phyloP scores from a whole-genome alignment of 2,113 vertebrate species.

The Pungitius pungitius region DNA sequence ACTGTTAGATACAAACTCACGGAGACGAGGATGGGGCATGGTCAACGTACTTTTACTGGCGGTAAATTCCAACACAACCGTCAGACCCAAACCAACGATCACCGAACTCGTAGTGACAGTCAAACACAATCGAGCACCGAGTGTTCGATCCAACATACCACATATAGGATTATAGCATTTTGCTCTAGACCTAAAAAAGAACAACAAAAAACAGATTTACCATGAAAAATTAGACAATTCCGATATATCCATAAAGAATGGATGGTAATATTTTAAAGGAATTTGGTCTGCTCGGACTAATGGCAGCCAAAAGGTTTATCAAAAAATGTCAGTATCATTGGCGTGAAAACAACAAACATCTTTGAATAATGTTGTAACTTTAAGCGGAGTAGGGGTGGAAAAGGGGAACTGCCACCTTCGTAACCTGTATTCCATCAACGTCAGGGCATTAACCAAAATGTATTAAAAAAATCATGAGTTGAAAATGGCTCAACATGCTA shows the following conservation, averaged over 20 bases:
- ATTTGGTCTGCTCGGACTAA: not conserved
- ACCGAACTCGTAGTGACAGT: too few relatives aligned
- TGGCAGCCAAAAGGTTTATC: not conserved
- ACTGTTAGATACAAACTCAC: too few relatives aligned
- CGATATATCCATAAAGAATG: not conserved
- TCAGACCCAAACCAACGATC: too few relatives aligned
- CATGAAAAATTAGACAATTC: not conserved
- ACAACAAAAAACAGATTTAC: not conserved
- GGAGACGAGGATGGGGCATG: too few relatives aligned
- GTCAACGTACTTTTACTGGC: too few relatives aligned
- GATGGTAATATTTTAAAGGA: too few relatives aligned
- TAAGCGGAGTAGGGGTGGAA: not conserved
- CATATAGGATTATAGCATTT: not conserved
- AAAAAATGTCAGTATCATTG: not conserved
- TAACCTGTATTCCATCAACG: not conserved
- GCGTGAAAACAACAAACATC: not conserved
- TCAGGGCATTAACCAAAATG: not conserved
- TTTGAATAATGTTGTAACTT: not conserved
- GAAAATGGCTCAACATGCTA: not conserved
- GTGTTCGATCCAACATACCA: too few relatives aligned
- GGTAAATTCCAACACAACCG: too few relatives aligned
- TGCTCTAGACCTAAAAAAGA: not conserved
- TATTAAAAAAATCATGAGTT: not conserved
- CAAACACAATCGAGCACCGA: too few relatives aligned
- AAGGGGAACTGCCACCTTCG: not conserved